Evolutionary conservation across 2,797 vertebrate genomes (phyloP).

Genomic region (Danio aesculapii): DNA sequence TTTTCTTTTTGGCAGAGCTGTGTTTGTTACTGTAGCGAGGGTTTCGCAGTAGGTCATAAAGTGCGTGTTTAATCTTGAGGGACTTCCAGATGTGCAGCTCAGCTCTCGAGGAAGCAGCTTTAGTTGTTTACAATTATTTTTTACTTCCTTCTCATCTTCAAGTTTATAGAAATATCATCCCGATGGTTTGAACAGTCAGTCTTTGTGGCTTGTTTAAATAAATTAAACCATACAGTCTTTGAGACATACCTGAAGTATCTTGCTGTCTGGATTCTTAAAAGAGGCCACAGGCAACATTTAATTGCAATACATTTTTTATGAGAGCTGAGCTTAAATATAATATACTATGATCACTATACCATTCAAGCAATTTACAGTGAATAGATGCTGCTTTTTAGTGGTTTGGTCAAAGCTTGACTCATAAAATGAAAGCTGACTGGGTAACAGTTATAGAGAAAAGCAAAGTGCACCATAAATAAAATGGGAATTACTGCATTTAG

Average conservation of each 20-base stretch:
- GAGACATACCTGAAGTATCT: slow-evolving; percentile 10
- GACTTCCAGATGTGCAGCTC: slow-evolving; percentile 73
- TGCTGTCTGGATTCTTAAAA: not conserved
- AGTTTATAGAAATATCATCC: not conserved
- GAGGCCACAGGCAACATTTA: slow-evolving; percentile 23
- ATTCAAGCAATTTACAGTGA: not conserved
- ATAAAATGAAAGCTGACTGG: slow-evolving; percentile 22
- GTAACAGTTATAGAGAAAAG: slow-evolving; percentile 10
- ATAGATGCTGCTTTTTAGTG: not conserved
- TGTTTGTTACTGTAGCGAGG: slow-evolving; percentile 64
- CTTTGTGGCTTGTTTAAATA: slow-evolving; percentile 20
- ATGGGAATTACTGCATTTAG: not conserved
- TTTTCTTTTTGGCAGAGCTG: slow-evolving; percentile 63
- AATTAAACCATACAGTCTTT: not conserved
- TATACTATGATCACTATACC: not conserved
- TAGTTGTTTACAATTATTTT: slow-evolving; percentile 65
- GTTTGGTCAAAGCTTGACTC: not conserved
- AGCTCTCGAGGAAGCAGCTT: slow-evolving; percentile 58
- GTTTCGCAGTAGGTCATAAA: slow-evolving; percentile 73
- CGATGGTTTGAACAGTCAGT: slow-evolving; percentile 22
- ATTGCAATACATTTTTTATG: slow-evolving; percentile 16
- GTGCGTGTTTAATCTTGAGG: slow-evolving; percentile 70
- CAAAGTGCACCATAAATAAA: slow-evolving; percentile 24
- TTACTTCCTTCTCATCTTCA: slow-evolving; percentile 31
- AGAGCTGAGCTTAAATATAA: slow-evolving; percentile 13